A percentile compares a stretch with the other conserved stretches of the same genome.
These are phyloP conservation scores for Anseranas semipalmata DNA, from an alignment of 2,113 vertebrate genomes.

Conservation along the genomic window DNA sequence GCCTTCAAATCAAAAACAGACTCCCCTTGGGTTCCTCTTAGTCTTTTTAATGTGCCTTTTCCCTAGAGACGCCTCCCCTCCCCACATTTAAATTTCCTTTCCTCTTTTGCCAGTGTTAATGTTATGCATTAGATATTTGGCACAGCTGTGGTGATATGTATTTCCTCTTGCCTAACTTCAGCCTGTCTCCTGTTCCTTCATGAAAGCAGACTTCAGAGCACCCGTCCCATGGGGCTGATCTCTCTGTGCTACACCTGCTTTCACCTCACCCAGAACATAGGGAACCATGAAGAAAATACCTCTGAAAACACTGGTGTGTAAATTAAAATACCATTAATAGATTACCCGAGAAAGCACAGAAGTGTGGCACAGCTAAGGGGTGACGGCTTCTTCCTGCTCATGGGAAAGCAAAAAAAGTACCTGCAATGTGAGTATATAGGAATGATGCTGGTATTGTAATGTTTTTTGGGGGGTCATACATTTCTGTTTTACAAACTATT, in stretches of 20 bases:
- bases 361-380: neutral
- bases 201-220: neutral
- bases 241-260: neutral
- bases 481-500: neutral
- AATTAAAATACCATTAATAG: neutral
- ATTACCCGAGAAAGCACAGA: neutral
- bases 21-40: neutral
- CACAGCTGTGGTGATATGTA: neutral
- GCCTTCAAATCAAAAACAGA: slow-evolving; percentile 25
- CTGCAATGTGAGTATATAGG: neutral
- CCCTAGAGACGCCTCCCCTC: neutral
- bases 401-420: neutral
- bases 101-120: slow-evolving; percentile 27
- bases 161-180: slow-evolving; percentile 9
- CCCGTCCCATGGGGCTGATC: neutral
- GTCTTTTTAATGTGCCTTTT: neutral
- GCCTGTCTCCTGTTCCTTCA: slow-evolving; percentile 1
- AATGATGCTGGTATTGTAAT: neutral
- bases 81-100: neutral
- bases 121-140: neutral
- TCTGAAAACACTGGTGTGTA: neutral
- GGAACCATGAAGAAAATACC: neutral
- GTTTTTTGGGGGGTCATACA: neutral
- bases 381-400: neutral
- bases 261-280: neutral